phyloP scores from a whole-genome alignment of 2,888 invertebrate species.

The Cyaniris semiargus region DNA sequence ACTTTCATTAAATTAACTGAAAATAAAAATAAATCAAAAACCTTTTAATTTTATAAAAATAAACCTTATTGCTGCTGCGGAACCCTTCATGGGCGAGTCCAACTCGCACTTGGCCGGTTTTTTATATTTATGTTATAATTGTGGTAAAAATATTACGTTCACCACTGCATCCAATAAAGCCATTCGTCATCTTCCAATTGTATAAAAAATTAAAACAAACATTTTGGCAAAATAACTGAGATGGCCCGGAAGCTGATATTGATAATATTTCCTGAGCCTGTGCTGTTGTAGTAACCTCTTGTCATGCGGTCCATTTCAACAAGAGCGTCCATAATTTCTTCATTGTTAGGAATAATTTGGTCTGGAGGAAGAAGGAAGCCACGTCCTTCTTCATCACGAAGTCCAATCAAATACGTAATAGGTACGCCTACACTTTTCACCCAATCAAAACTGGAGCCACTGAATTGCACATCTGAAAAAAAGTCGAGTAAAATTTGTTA shows the following conservation, averaged over 20 bases:
- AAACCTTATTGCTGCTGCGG: no score
- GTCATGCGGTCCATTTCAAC: conserved; percentile 49
- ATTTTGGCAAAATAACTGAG: neutral
- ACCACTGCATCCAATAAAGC: no score
- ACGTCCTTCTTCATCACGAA: conserved; percentile 70
- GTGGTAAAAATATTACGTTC: no score
- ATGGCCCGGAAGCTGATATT: conserved; percentile 35
- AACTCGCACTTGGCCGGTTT: no score
- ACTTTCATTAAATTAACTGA: no score
- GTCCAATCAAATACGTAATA: conserved; percentile 76
- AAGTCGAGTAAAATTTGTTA: neutral
- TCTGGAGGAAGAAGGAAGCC: conserved; percentile 74
- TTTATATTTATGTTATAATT: no score
- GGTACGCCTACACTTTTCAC: conserved; percentile 73
- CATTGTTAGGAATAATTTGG: conserved; percentile 61
- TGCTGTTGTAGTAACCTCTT: conserved; percentile 40
- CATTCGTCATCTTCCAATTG: neutral
- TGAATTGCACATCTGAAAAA: conserved; percentile 55
- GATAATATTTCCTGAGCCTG: conserved; percentile 33
- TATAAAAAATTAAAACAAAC: neutral
- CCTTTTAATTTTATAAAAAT: no score
- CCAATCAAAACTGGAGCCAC: conserved; percentile 74
- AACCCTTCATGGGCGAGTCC: no score
- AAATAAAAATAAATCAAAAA: no score
- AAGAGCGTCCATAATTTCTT: conserved; percentile 56